phyloP scores from a whole-genome alignment of 1,140 invertebrate genomes.

The Diuraphis noxia region DNA sequence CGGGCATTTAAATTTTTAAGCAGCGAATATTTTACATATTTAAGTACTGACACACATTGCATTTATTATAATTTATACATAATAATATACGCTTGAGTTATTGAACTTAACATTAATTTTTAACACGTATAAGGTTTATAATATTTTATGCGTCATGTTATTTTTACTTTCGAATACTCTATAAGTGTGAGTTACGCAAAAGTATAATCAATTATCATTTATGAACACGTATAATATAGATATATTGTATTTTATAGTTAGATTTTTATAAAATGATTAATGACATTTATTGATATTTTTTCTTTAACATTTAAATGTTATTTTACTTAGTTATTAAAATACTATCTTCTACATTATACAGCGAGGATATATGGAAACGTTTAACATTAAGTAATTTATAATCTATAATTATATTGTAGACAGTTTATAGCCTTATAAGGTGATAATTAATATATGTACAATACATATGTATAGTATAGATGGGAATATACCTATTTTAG shows the following conservation, averaged over 20 bases:
- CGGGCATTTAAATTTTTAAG: neutral
- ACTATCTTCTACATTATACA: no score
- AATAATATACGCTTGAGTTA: neutral
- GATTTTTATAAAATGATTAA: neutral
- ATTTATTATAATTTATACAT: neutral
- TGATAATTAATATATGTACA: no score
- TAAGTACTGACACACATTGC: no score
- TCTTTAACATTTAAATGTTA: no score
- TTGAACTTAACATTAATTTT: neutral
- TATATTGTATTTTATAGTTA: neutral
- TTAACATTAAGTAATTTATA: no score
- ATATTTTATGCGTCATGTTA: neutral
- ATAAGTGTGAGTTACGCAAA: neutral
- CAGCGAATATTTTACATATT: neutral
- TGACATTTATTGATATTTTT: neutral
- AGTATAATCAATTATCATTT: neutral
- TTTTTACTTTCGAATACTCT: neutral
- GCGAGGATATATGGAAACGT: no score
- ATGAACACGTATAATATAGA: neutral
- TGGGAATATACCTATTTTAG: no score
- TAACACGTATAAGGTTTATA: neutral
- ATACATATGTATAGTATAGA: no score
- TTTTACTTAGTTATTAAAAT: no score
- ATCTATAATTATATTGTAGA: no score
- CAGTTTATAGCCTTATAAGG: no score